Evolutionary conservation across 2,888 invertebrate genomes (phyloP).

Genomic region (Autographa pulchrina): DNA sequence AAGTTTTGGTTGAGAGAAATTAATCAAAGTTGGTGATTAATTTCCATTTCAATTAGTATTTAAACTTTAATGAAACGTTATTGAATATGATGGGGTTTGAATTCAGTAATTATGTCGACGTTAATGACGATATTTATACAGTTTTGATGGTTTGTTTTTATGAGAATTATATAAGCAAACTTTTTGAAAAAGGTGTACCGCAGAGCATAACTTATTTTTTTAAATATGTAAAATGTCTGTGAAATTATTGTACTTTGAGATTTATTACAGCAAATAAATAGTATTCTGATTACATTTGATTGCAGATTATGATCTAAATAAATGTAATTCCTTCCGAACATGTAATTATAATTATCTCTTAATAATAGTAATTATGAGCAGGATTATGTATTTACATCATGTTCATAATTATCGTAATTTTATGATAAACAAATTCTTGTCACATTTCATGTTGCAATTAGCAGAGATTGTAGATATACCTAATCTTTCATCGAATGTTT

Average conservation of each 20-base stretch:
- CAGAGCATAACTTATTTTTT: no score
- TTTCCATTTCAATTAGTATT: background rate
- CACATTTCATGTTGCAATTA: background rate
- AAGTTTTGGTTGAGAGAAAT: background rate
- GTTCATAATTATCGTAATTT: background rate
- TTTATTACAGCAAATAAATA: no score
- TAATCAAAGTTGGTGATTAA: background rate
- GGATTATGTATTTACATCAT: background rate
- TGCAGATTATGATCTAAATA: no score
- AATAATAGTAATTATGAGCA: no score
- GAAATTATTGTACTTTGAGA: no score
- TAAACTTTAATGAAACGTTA: background rate
- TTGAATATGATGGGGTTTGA: background rate
- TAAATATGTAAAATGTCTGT: no score
- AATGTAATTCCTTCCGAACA: no score
- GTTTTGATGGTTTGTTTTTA: background rate
- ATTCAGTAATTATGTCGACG: background rate
- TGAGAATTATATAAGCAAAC: no score
- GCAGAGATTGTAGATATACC: background rate
- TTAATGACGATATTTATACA: background rate
- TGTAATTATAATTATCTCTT: no score
- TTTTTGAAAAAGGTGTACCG: no score
- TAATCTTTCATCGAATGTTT: no score
- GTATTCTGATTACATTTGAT: no score
- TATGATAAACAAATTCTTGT: background rate